Percentiles rank a stretch among this genome's conserved stretches.
Evolutionary conservation across 2,888 invertebrate species (phyloP).

Genomic region (Chymomyza fuscimana): DNA sequence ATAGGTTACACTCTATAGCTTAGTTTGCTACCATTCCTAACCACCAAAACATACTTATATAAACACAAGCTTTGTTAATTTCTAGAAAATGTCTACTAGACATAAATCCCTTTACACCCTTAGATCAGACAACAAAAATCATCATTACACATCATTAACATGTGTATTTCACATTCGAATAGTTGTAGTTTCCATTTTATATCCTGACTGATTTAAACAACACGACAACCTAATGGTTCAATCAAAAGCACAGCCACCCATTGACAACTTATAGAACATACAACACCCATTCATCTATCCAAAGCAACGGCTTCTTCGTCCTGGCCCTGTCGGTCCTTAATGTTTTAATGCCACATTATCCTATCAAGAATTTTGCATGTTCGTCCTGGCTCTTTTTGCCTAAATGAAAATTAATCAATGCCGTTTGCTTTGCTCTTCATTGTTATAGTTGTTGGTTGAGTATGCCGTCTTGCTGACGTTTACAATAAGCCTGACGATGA

Average conservation of each 20-base stretch:
- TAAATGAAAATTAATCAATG: conserved; percentile 70
- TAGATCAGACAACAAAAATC: background rate
- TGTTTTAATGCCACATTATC: conserved; percentile 68
- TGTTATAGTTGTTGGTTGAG: conserved; percentile 28
- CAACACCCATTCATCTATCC: background rate
- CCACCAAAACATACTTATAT: no score
- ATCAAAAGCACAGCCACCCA: background rate
- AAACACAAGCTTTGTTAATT: no score
- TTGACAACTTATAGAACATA: background rate
- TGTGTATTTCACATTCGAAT: background rate
- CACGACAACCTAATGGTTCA: background rate
- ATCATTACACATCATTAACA: background rate
- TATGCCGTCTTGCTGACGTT: conserved; percentile 25
- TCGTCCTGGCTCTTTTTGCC: conserved; percentile 53
- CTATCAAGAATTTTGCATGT: conserved; percentile 60
- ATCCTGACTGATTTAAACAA: background rate
- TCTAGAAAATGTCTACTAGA: no score
- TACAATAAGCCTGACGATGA: conserved; percentile 24
- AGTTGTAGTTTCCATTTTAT: background rate
- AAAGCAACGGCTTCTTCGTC: background rate
- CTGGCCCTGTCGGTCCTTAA: conserved; percentile 46
- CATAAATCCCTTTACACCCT: background rate
- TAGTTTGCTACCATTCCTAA: no score
- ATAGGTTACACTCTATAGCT: no score
- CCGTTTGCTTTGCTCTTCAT: conserved; percentile 54